These are phyloP conservation scores for Accipiter cooperii DNA, from an alignment of 2,113 vertebrate genomes.

Conservation along the genomic window DNA sequence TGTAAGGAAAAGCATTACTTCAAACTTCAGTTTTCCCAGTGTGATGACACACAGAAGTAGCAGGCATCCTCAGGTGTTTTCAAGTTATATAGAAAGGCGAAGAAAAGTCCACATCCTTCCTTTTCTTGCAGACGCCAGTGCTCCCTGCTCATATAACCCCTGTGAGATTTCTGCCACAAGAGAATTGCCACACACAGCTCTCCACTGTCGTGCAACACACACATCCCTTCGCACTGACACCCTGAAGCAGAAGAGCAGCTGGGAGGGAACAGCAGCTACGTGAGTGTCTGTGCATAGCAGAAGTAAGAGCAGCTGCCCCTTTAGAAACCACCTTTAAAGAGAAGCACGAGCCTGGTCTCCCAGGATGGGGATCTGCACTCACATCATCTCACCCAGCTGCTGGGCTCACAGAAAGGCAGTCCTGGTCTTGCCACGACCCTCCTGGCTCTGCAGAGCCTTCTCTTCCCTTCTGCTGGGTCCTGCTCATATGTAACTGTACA, in stretches of 20 bases:
- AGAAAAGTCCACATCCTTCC: background rate
- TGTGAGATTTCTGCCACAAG: background rate
- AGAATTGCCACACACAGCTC: background rate
- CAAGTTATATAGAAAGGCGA: fast-evolving
- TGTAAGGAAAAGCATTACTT: background rate
- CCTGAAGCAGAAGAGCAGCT: background rate
- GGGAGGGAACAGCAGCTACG: background rate
- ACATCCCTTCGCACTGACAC: background rate
- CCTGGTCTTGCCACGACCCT: background rate
- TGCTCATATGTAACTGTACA: background rate
- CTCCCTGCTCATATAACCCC: background rate
- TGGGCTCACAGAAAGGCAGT: background rate
- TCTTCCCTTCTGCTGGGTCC: background rate
- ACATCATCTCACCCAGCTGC: background rate
- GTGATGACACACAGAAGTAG: background rate
- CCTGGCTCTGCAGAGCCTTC: background rate
- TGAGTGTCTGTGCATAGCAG: background rate
- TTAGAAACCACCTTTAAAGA: background rate
- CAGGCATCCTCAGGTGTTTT: background rate
- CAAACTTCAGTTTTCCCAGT: background rate
- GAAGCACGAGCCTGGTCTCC: background rate
- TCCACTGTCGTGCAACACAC: background rate
- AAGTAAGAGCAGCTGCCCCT: background rate
- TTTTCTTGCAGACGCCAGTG: background rate
- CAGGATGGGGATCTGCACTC: background rate